Evolutionary conservation across 2,113 vertebrate species (phyloP).

Genomic region (Malurus elegans): DNA sequence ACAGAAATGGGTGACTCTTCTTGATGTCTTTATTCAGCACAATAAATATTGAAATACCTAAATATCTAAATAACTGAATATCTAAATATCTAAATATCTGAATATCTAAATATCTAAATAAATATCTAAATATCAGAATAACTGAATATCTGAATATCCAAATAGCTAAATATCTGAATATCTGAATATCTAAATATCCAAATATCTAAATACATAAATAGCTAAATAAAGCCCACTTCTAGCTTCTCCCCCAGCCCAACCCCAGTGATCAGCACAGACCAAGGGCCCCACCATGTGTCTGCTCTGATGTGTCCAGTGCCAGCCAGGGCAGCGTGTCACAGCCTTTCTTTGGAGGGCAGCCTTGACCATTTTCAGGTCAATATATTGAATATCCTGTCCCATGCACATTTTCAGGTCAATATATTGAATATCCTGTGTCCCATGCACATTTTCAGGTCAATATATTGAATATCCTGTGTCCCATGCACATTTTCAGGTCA

Average conservation of each 20-base stretch:
- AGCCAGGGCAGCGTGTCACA: background rate
- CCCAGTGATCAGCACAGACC: background rate
- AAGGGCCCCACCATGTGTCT: conserved; percentile 13
- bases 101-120: too few species aligned
- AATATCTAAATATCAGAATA: too few species aligned
- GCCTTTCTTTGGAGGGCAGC: background rate
- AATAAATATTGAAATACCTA: background rate
- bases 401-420: fast-evolving
- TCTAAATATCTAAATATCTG: too few species aligned
- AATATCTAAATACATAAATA: background rate
- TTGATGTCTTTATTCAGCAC: background rate
- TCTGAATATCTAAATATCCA: too few species aligned
- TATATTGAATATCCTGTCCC: fast-evolving
- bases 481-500: fast-evolving
- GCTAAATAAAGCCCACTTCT: background rate
- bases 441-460: fast-evolving
- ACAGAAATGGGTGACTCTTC: background rate
- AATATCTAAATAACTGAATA: too few species aligned
- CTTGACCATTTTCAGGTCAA: background rate
- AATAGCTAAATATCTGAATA: too few species aligned
- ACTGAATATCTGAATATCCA: too few species aligned
- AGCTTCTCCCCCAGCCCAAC: background rate
- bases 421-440: fast-evolving
- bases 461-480: fast-evolving
- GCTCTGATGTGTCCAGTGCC: background rate